Evolutionary conservation across 1,140 invertebrate genomes (phyloP), one percentile per base, ranked within the genome.

Genomic region (Zaprionus inermis): DNA sequence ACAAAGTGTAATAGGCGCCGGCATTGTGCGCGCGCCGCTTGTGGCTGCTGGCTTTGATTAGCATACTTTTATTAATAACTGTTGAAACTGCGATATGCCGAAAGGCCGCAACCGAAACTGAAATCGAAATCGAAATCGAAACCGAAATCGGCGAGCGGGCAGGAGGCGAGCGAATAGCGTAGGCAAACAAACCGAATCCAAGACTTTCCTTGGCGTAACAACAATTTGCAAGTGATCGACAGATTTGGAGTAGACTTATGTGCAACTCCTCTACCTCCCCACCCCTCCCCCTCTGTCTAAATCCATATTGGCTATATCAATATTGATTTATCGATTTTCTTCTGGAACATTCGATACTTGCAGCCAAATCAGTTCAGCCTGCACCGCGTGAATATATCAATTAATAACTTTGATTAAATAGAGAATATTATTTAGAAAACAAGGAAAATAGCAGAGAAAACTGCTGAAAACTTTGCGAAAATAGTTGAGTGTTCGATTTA

Each of bases 21-120:
- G 16, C 36, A 16, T 22, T 34, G 38, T 49, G 32, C 60, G 67
- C 22, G 57, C 56, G 63, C 38, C n/a, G 36, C 46, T 77, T 36
- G 24, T 14, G 10, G 46, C 18, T 52, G 30, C 54, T 14, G 28
- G 41, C 36, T 57, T 65, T 78, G 70, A 81, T 84, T 84, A 84
- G 71, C 81, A 76, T 41, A 46, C 41, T 6, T 51, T 67, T 79
- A 84, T 80, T 84, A 84, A 84, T 84, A 78, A 72, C 75, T 80
- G 75, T 79, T 77, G 72, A 81, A 77, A 81, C 36, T 63, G 9
- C n/a, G 11, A 22, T 49, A 22, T 6, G 44, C 18, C 44, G 18
- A 49, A 22, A 49, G 44, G 18, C 51, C 56, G 11, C 61, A 52
- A 44, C 22, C 44, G 20, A 49, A 49, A 49, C 18, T 12, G 20